Base-by-base conservation (phyloP, 2,797 vertebrate species). In the Austrolebias charrua region DNA sequence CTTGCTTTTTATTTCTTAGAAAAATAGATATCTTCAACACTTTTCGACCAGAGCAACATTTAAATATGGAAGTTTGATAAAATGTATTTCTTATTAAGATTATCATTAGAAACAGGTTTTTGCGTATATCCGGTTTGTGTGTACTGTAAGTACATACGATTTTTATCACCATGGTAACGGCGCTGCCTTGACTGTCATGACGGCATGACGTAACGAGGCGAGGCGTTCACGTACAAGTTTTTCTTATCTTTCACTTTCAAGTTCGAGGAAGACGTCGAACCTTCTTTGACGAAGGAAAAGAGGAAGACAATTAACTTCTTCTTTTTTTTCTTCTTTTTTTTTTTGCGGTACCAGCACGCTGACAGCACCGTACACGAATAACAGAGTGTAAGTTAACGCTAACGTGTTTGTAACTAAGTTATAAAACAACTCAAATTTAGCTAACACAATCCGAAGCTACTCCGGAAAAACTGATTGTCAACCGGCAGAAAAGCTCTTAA, bases 241-340 rank as follows among this genome's bases (percentile, higher is more conserved):
- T 4, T 14, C 13, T 0, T n/a, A 48, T 11, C n/a, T 78, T 83
- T 83, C 63, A 10, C 1, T 81, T 80, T 70, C 0, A 52, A 55
- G 8, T 72, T 47, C 0, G 1, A 45, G 66, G 60, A 65, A 69
- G 67, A 80, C 3, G 5, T 2, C 2, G 3, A 15, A 24, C 49
- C 29, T 59, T 40, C 4, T 40, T 38, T 7, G 24, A 16, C 52
- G 0, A n/a, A 58, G 13, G 4, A 43, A 38, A 5, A 13, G 2
- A 2, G 1, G 18, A 2, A 5, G 14, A 2, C 9, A 40, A 2
- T 1, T 6, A 42, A 13, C 24, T n/a, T 24, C 3, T 24, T 24
- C 3, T 24, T 24, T 24, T 24, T 24, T 3, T 24, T 24, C 24
- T 24, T 24, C n/a, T 24, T 2, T 24, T 3, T 7, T 56, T 40